Percentiles rank a stretch among this genome's conserved stretches.
phyloP scores from a whole-genome alignment of 2,888 invertebrate species.

The Eupithecia subumbrata region DNA sequence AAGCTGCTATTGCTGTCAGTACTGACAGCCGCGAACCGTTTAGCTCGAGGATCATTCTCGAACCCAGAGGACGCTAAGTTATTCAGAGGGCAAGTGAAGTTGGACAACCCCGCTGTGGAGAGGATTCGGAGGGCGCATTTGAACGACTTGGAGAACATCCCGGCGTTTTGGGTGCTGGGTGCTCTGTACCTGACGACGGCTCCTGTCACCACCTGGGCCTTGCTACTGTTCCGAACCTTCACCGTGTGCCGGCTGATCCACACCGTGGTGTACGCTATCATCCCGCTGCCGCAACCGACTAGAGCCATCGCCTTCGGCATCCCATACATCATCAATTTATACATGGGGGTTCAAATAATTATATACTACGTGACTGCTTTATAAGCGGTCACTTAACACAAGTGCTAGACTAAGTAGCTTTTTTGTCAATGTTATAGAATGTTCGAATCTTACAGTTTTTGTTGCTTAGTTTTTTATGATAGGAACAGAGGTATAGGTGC shows the following conservation, averaged over 20 bases:
- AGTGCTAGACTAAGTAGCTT: neutral
- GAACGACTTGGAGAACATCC: conserved; percentile 90
- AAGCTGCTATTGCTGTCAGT: conserved; percentile 60
- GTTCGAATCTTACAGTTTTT: neutral
- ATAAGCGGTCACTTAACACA: conserved; percentile 39
- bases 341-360: conserved; percentile 69
- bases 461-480: neutral
- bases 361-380: conserved; percentile 59
- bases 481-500: neutral
- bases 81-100: conserved; percentile 64
- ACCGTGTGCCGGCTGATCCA: conserved; percentile 84
- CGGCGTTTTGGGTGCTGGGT: conserved; percentile 85
- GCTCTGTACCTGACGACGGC: conserved; percentile 85
- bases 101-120: conserved; percentile 67
- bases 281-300: conserved; percentile 84
- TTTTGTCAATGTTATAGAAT: neutral
- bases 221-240: conserved; percentile 77
- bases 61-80: conserved; percentile 70
- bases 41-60: conserved; percentile 59
- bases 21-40: conserved; percentile 59
- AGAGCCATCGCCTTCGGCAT: conserved; percentile 65
- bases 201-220: conserved; percentile 74
- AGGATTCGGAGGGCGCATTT: conserved; percentile 84
- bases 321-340: conserved; percentile 60
- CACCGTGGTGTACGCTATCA: conserved; percentile 86